phyloP scores from a whole-genome alignment of 2,888 invertebrate species.

The Selenia dentaria region DNA sequence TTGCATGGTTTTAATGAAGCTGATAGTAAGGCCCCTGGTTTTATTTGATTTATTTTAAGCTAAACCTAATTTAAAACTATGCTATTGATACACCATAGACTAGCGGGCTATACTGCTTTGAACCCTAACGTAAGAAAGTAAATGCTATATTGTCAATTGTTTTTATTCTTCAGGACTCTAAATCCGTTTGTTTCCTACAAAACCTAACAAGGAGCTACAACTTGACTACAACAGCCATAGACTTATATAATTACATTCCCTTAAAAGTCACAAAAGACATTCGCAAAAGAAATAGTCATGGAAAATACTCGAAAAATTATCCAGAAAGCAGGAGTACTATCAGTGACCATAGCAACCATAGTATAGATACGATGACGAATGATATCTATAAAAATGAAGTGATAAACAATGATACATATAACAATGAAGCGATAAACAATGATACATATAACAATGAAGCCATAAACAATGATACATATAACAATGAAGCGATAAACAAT shows the following conservation, averaged over 20 bases:
- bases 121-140: not conserved
- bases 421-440: constrained; percentile 1
- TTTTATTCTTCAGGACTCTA: constrained; percentile 30
- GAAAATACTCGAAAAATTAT: no score
- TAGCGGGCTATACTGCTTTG: no score
- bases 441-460: constrained; percentile 1
- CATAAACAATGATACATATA: not conserved
- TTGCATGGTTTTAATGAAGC: no score
- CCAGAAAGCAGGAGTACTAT: no score
- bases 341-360: no score
- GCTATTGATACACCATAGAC: no score
- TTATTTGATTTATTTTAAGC: no score
- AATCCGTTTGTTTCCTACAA: not conserved
- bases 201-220: constrained; percentile 13
- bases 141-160: not conserved
- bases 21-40: no score
- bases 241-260: constrained; percentile 1
- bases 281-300: no score
- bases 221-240: constrained; percentile 14
- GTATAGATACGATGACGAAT: not conserved
- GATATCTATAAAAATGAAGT: not conserved
- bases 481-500: constrained; percentile 1
- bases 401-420: not conserved
- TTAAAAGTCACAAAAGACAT: no score
- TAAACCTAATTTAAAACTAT: no score